Conservation (phyloP, 2,888 invertebrate species). For the Troides aeacus region DNA sequence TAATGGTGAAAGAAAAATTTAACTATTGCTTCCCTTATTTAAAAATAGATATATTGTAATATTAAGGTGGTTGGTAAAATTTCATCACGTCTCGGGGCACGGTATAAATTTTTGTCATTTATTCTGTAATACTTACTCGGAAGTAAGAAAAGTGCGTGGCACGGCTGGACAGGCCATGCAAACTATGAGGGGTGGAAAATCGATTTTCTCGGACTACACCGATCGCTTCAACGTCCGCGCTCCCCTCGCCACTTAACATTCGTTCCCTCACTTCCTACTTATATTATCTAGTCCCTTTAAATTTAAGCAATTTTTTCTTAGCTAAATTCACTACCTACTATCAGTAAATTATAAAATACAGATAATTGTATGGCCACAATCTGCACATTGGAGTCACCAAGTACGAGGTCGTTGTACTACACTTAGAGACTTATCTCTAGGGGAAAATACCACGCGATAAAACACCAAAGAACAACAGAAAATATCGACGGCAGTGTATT, state of each 20-base stretch:
- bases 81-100: neutral
- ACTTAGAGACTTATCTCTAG: neutral
- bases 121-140: neutral
- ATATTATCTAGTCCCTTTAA: slow-evolving; percentile 37
- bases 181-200: slow-evolving; percentile 75
- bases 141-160: slow-evolving; percentile 32
- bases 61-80: no score
- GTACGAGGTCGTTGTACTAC: neutral
- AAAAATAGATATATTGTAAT: no score
- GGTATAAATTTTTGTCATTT: neutral
- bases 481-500: neutral
- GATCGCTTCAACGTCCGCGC: slow-evolving; percentile 58
- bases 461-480: neutral
- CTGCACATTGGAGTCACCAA: neutral
- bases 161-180: slow-evolving; percentile 67
- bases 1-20: no score
- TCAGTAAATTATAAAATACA: neutral
- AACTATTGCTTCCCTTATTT: no score
- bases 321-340: slow-evolving; percentile 34
- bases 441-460: neutral
- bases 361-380: neutral
- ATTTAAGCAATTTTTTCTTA: slow-evolving; percentile 34
- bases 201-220: slow-evolving; percentile 77
- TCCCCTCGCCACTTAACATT: slow-evolving; percentile 52
- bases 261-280: slow-evolving; percentile 40